Conservation (phyloP, 2,113 vertebrate genomes). For the Pterocles orientalis region DNA sequence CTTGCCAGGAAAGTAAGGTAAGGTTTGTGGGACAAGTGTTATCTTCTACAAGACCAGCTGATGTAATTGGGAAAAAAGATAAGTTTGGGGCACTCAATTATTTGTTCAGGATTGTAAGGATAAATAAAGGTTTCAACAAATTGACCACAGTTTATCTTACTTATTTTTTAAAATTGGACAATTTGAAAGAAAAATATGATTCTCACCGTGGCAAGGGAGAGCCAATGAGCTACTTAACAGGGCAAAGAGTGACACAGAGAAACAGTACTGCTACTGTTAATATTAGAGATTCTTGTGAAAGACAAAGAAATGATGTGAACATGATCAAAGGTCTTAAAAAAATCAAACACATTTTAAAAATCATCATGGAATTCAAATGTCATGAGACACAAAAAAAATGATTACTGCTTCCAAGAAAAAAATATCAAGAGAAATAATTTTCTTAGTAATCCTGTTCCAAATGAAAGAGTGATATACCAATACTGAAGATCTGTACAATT, state of each 20-base stretch:
- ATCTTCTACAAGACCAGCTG: background rate
- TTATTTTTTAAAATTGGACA: background rate
- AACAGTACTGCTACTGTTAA: background rate
- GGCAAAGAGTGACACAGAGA: background rate
- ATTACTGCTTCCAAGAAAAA: slow-evolving; percentile 37
- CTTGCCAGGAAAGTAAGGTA: background rate
- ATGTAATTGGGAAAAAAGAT: background rate
- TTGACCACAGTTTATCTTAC: background rate
- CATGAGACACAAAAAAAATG: background rate
- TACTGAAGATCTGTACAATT: background rate
- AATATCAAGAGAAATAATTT: background rate
- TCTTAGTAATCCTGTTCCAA: background rate
- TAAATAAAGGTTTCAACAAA: background rate
- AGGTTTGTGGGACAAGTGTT: background rate
- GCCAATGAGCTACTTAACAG: background rate
- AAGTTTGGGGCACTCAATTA: background rate
- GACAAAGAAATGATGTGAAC: background rate
- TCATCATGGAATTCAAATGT: background rate
- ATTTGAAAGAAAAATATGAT: background rate
- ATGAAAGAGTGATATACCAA: slow-evolving; percentile 6
- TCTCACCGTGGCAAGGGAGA: background rate
- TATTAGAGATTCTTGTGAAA: background rate
- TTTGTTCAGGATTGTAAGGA: background rate
- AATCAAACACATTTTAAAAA: background rate
- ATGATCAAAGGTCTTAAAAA: background rate